These are phyloP conservation scores for Thaleichthys pacificus DNA, from an alignment of 2,797 vertebrate genomes.

Conservation along the genomic window DNA sequence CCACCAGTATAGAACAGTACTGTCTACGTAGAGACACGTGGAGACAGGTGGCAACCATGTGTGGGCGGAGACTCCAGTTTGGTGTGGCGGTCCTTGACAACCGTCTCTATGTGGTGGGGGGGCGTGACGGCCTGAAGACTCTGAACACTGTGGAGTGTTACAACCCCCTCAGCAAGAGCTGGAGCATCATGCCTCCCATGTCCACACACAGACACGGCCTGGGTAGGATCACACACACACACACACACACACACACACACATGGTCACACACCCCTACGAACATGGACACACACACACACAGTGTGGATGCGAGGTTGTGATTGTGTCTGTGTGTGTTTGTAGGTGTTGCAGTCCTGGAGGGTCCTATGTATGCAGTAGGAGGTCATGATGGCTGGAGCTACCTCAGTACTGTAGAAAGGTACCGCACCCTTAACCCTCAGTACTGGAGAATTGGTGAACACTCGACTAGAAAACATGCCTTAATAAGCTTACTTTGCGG, in stretches of 20 bases:
- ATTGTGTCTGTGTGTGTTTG: conserved; percentile 12
- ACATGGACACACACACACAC: neutral
- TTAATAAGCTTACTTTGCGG: too few relatives aligned
- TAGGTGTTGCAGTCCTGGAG: conserved; percentile 93
- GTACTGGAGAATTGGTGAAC: too few relatives aligned
- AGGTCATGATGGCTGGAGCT: conserved; percentile 98
- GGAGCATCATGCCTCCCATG: conserved; percentile 98
- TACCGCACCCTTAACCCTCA: too few relatives aligned
- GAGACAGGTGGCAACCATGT: conserved; percentile 95
- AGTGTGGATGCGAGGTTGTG: neutral
- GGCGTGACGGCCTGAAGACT: conserved; percentile 95
- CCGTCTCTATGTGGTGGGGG: conserved; percentile 95
- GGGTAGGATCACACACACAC: conserved; percentile 85
- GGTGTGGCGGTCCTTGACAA: conserved; percentile 92
- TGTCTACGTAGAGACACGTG: conserved; percentile 91
- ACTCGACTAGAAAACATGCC: too few relatives aligned
- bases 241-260: conserved; percentile 73
- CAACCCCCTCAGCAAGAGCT: conserved; percentile 92
- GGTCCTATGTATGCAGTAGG: conserved; percentile 98
- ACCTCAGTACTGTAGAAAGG: conserved; percentile 81
- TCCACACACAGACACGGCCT: conserved; percentile 96
- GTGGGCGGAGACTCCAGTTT: conserved; percentile 92
- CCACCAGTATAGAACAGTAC: conserved; percentile 97
- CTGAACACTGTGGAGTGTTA: conserved; percentile 97
- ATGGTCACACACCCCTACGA: neutral